Conservation (phyloP, 2,888 invertebrate species). For the Acanthosepion esculentum region DNA sequence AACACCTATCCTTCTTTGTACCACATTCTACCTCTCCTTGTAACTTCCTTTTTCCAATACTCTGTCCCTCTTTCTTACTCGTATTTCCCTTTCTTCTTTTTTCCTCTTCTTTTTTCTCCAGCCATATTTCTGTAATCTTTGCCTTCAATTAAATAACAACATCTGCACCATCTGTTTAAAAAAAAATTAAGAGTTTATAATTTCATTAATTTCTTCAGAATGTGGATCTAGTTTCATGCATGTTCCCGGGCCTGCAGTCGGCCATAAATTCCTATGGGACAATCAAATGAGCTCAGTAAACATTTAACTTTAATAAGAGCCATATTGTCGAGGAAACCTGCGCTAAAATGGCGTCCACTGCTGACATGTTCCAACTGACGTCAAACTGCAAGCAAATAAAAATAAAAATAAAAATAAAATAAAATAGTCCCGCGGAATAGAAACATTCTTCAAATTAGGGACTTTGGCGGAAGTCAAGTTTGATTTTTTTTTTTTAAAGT, state of each 20-base stretch:
- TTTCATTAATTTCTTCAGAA: background rate
- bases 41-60: too few species aligned
- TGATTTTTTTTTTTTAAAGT: too few species aligned
- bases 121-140: background rate
- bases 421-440: too few species aligned
- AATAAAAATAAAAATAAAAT: too few species aligned
- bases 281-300: background rate
- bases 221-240: background rate
- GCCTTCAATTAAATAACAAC: background rate
- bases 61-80: too few species aligned
- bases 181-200: background rate
- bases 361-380: background rate
- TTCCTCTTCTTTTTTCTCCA: background rate
- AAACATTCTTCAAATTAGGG: too few species aligned
- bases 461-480: too few species aligned
- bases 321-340: background rate
- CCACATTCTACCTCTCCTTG: too few species aligned
- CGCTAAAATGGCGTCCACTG: background rate
- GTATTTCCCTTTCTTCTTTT: background rate
- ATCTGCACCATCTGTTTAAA: background rate
- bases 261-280: background rate
- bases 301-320: background rate
- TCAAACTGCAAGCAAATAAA: too few species aligned
- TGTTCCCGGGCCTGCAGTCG: background rate
- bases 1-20: too few species aligned